These are phyloP conservation scores for Aradophagus sp. DNA, from an alignment of 1,140 invertebrate species.

Conservation along the genomic window DNA sequence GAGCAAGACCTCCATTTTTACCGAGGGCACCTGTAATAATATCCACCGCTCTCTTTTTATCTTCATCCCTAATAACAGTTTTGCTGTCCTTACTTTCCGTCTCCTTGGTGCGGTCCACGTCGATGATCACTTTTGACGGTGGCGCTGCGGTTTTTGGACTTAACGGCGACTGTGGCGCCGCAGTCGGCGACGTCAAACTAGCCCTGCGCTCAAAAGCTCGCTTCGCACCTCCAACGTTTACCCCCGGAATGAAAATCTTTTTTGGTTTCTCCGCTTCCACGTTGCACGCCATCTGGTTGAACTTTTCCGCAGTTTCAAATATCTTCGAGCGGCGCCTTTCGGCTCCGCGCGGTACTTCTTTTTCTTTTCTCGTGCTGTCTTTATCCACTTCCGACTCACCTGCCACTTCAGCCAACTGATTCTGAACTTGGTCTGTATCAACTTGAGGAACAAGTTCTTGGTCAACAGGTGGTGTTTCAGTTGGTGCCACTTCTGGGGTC, in stretches of 20 bases:
- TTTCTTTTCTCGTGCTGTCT: no score
- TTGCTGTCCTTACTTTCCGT: conserved; percentile 56
- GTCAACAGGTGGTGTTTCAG: background rate
- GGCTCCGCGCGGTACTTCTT: conserved; percentile 67
- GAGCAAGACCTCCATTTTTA: conserved; percentile 65
- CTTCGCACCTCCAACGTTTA: conserved; percentile 88
- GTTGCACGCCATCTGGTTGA: conserved; percentile 76
- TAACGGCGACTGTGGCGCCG: conserved; percentile 51
- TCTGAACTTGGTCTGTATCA: conserved; percentile 23
- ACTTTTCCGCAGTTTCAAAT: conserved; percentile 83
- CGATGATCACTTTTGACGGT: conserved; percentile 67
- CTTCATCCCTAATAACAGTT: conserved; percentile 43
- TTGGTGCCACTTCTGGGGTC: conserved; percentile 46
- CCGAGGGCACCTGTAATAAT: conserved; percentile 70
- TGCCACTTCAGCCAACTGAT: conserved; percentile 30
- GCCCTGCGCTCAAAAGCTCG: conserved; percentile 87
- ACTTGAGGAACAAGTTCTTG: background rate
- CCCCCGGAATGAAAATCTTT: conserved; percentile 86
- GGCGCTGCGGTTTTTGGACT: conserved; percentile 42
- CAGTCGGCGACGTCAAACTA: conserved; percentile 75
- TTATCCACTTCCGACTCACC: no score
- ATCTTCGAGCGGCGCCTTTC: conserved; percentile 80
- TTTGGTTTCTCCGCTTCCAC: conserved; percentile 80
- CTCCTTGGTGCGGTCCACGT: conserved; percentile 54
- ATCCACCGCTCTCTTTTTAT: conserved; percentile 68